Evolutionary conservation across 2,888 invertebrate genomes (phyloP).

Genomic region (Heliconius charithonia): DNA sequence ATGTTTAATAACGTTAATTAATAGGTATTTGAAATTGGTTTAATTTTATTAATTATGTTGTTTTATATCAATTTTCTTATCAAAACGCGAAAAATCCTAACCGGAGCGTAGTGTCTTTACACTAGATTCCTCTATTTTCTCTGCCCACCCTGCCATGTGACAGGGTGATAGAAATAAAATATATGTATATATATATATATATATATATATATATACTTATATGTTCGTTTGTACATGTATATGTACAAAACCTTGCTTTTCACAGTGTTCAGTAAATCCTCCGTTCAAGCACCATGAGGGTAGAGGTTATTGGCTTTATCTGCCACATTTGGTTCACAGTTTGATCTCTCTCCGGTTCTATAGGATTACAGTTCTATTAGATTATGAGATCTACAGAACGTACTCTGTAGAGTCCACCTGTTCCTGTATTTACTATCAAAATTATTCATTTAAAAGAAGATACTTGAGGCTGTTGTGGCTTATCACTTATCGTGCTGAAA

Average conservation of each 20-base stretch:
- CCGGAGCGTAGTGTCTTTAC: not conserved
- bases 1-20: too few relatives aligned
- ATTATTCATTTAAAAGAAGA: too few relatives aligned
- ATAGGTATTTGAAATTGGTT: too few relatives aligned
- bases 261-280: not conserved
- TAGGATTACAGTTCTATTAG: conserved; percentile 4
- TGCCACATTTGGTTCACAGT: conserved; percentile 4
- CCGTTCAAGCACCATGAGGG: not conserved
- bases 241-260: not conserved
- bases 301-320: conserved; percentile 15
- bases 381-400: not conserved
- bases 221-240: not conserved
- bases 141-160: not conserved
- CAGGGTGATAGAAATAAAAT: too few relatives aligned
- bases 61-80: too few relatives aligned
- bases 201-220: too few relatives aligned
- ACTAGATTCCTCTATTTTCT: not conserved
- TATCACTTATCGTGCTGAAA: too few relatives aligned
- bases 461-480: too few relatives aligned
- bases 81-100: not conserved
- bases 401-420: not conserved
- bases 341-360: not conserved
- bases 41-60: too few relatives aligned
- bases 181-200: too few relatives aligned
- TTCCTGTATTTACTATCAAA: not conserved